phyloP scores from a whole-genome alignment of 2,113 vertebrate genomes.

The Aphelocoma coerulescens region DNA sequence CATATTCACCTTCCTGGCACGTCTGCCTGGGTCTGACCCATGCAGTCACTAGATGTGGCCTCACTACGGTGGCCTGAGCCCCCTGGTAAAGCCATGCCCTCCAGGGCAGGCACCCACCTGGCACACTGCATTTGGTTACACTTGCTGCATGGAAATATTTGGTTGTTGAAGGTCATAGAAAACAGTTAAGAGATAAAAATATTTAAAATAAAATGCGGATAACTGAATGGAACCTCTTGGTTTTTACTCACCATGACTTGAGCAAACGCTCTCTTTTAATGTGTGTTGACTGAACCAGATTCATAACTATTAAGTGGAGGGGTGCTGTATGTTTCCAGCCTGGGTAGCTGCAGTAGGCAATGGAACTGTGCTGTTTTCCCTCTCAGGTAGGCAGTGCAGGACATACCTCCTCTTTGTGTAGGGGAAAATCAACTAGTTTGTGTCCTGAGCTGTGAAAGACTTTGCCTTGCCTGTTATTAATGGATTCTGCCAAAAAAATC shows the following conservation, averaged over 20 bases:
- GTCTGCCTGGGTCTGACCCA: rapidly evolving
- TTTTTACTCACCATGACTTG: neutral
- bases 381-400: neutral
- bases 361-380: rapidly evolving
- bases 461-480: neutral
- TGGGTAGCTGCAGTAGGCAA: rapidly evolving
- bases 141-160: neutral
- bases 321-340: neutral
- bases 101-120: neutral
- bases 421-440: neutral
- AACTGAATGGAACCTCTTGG: neutral
- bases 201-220: neutral
- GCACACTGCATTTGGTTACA: neutral
- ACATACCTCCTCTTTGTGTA: neutral
- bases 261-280: rapidly evolving
- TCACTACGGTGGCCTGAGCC: neutral
- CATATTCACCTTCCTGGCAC: neutral
- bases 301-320: neutral
- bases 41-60: neutral
- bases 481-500: neutral
- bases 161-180: rapidly evolving
- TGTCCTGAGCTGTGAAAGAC: neutral
- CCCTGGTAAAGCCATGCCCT: neutral
- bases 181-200: neutral
- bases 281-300: neutral